Evolutionary conservation across 2,888 invertebrate genomes (phyloP), one percentile per base, ranked within the genome.

Genomic region (Parochlus steinenii): DNA sequence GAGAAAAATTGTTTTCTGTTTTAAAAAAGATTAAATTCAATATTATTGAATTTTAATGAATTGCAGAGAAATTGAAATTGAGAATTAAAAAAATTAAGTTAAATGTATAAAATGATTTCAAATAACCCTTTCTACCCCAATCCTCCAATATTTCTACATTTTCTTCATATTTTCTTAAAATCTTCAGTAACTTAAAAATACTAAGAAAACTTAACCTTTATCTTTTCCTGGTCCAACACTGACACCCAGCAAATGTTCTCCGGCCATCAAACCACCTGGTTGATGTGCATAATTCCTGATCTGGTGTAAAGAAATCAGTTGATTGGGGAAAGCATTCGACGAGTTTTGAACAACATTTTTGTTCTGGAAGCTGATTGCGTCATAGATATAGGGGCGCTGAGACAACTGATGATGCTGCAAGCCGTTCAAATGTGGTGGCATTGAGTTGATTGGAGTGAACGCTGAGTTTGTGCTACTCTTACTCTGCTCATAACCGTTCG

Each of bases 251-350:
- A 74, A 63, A 57, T 74, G 74, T 48, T 74, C 74, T 39, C 72
- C 69, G 41, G 72, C 67, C 65, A 79, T 71, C 31, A 78, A 61
- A 39, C 76, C 69, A 43, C 81, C 75, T 30, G 89, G 89, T 56
- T 89, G 89, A 58, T 87, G 87, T 45, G 87, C 86, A 62, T 89
- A 93, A 61, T 92, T 92, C 59, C 92, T 74, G 53, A 93, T 93
- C 64, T 93, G 92, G 61, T 93, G 92, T 48, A 93, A 67, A 45
- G 90, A 87, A 56, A 90, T 90, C 58, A 90, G 67, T 61, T 90
- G 89, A 56, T 89, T 87, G 36, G 89, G 89, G 58, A 90, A 89
- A 35, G 69, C 64, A 32, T 74, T 70, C 2, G 73, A 67, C 43
- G 71, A 63, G 43, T 56, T 57, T 54, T 75, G 76, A 42, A 59